Base-by-base conservation (phyloP, 2,113 vertebrate genomes). In the Sphaerodactylus townsendi region DNA sequence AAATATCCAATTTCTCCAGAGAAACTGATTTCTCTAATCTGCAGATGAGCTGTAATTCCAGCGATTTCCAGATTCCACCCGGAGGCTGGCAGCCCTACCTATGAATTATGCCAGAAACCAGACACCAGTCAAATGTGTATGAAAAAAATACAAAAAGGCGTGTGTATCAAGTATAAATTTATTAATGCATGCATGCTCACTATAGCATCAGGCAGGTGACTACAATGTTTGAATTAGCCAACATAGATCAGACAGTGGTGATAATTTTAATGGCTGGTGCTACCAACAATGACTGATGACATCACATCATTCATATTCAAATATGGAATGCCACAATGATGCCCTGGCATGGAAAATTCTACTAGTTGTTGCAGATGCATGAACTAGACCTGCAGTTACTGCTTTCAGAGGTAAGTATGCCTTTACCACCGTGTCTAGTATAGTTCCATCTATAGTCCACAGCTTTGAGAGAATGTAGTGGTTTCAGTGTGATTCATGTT, bases 401-500 rank as follows among this genome's bases (percentile, higher is more conserved):
- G 25, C 17, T 78, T 41, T 44, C 15, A 65, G 59, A 1, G 28
- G 5, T 41, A 79, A 59, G 37, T 30, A 19, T 59, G 17, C 14
- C 17, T 25, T 53, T 59, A 35, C 2, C 35, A 25, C 41, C n/a
- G 23, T 56, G 48, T 35, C 25, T 30, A 15, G 44, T 33, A 59
- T 28, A 23, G 10, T 76, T 56, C 50, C 44, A 28, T 14, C 33
- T 23, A 28, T 14, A 15, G 14, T 25, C 28, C 3, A 37, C 25
- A 4, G 7, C 87, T 83, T 79, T 6, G 17, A n/a, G n/a, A 81
- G 86, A 70, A 28, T 69, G 46, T 4, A 84, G 0, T 5, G 33
- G 2, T 82, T 81, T 80, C 90, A 85, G 79, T 92, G 84, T 81
- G 37, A 59, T 76, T 33, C 88, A 53, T 76, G 68, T 65, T 37